phyloP scores from a whole-genome alignment of 1,140 invertebrate species.

The Elysia chlorotica region DNA sequence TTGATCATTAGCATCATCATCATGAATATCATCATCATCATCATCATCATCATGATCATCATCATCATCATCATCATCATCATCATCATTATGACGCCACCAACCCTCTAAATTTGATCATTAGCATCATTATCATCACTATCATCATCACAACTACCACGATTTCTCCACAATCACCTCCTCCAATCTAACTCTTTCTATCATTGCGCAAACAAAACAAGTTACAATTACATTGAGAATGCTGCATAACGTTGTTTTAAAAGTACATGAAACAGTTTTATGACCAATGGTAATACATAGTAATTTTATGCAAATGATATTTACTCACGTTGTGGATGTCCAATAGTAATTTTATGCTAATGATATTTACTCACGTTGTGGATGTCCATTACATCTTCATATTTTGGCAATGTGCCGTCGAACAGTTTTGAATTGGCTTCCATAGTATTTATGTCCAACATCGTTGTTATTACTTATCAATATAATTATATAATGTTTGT shows the following conservation, averaged over 20 bases:
- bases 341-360: not conserved
- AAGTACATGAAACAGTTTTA: not conserved
- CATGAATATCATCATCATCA: not conserved
- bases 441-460: not conserved
- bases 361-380: not conserved
- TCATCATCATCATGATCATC: too few relatives aligned
- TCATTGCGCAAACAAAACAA: too few relatives aligned
- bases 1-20: too few relatives aligned
- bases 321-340: not conserved
- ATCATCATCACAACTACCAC: not conserved
- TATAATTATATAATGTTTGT: not conserved
- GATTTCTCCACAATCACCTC: not conserved
- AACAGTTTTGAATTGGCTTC: not conserved
- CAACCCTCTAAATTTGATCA: too few relatives aligned
- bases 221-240: too few relatives aligned
- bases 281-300: not conserved
- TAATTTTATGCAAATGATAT: not conserved
- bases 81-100: too few relatives aligned
- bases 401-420: not conserved
- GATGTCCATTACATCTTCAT: not conserved
- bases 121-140: too few relatives aligned
- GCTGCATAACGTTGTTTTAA: too few relatives aligned
- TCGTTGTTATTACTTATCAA: not conserved
- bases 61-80: too few relatives aligned
- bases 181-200: not conserved